phyloP scores from a whole-genome alignment of 1,140 invertebrate genomes.

The Nasonia vitripennis region DNA sequence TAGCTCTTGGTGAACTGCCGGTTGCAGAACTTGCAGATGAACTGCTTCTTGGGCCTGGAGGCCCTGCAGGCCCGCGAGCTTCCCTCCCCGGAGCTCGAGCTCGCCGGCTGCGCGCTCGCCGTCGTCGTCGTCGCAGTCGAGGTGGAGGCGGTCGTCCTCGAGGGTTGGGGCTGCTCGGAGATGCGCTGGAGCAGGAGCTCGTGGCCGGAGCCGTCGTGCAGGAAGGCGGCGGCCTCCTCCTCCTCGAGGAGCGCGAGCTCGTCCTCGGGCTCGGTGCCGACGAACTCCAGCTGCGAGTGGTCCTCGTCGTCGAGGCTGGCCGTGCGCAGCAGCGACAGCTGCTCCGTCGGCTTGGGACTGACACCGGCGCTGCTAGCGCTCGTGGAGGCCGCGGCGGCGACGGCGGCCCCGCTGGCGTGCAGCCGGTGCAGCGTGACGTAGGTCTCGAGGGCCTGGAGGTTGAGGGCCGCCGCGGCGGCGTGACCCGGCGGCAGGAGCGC shows the following conservation, averaged over 20 bases:
- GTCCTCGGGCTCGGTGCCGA: slow-evolving; percentile 76
- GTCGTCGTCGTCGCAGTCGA: slow-evolving; percentile 43
- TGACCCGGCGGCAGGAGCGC: slow-evolving; percentile 86
- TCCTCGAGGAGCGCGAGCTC: slow-evolving; percentile 73
- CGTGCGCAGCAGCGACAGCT: slow-evolving; percentile 46
- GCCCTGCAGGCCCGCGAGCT: slow-evolving; percentile 70
- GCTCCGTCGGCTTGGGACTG: slow-evolving; percentile 66
- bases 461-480: slow-evolving; percentile 85
- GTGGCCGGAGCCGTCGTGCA: slow-evolving; percentile 65
- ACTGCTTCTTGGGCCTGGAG: slow-evolving; percentile 81
- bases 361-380: slow-evolving; percentile 61
- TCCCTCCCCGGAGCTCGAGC: slow-evolving; percentile 63
- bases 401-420: slow-evolving; percentile 72
- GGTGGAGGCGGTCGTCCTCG: not conserved
- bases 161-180: slow-evolving; percentile 55
- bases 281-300: slow-evolving; percentile 61
- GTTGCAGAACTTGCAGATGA: slow-evolving; percentile 95
- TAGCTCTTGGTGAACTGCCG: slow-evolving; percentile 98
- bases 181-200: slow-evolving; percentile 67
- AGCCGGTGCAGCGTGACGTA: slow-evolving; percentile 87
- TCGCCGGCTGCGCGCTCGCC: slow-evolving; percentile 64
- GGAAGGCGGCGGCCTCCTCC: slow-evolving; percentile 56
- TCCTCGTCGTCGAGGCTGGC: slow-evolving; percentile 65
- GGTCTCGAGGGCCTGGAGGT: slow-evolving; percentile 88
- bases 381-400: slow-evolving; percentile 59